Evolutionary conservation across 2,888 invertebrate species (phyloP).

Genomic region (Diogma glabrata): DNA sequence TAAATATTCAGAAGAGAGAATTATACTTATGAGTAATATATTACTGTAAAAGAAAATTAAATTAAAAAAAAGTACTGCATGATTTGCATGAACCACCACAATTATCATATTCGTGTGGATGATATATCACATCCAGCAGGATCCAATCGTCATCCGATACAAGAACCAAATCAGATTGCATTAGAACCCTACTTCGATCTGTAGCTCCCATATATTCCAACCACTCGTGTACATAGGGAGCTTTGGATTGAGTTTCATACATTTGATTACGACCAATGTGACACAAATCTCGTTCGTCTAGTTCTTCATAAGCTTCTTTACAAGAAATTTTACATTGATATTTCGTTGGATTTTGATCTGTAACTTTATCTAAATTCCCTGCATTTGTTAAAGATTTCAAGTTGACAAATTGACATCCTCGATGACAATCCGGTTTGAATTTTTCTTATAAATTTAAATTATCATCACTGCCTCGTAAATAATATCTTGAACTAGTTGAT

Average conservation of each 20-base stretch:
- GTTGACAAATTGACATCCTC: slow-evolving; percentile 14
- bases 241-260: slow-evolving; percentile 11
- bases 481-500: too few species aligned
- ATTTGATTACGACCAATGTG: slow-evolving; percentile 13
- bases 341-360: slow-evolving; percentile 11
- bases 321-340: slow-evolving; percentile 13
- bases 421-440: slow-evolving; percentile 11
- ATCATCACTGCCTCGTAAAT: too few species aligned
- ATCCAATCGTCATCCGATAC: slow-evolving; percentile 15
- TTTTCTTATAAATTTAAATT: too few species aligned
- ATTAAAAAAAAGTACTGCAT: too few species aligned
- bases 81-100: slow-evolving; percentile 6
- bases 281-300: slow-evolving; percentile 9
- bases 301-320: slow-evolving; percentile 10
- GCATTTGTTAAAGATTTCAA: slow-evolving; percentile 13
- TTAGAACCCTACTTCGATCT: slow-evolving; percentile 10
- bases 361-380: slow-evolving; percentile 11
- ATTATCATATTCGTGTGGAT: slow-evolving; percentile 12
- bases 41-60: too few species aligned
- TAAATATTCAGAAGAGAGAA: too few species aligned
- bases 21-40: too few species aligned
- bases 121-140: slow-evolving; percentile 11
- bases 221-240: slow-evolving; percentile 14
- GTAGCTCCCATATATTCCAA: slow-evolving; percentile 15
- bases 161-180: slow-evolving; percentile 13